Percentiles rank a stretch among this genome's conserved stretches.
These are phyloP conservation scores for Tauraco hartlaubi DNA, from an alignment of 2,797 vertebrate species.

Conservation along the genomic window DNA sequence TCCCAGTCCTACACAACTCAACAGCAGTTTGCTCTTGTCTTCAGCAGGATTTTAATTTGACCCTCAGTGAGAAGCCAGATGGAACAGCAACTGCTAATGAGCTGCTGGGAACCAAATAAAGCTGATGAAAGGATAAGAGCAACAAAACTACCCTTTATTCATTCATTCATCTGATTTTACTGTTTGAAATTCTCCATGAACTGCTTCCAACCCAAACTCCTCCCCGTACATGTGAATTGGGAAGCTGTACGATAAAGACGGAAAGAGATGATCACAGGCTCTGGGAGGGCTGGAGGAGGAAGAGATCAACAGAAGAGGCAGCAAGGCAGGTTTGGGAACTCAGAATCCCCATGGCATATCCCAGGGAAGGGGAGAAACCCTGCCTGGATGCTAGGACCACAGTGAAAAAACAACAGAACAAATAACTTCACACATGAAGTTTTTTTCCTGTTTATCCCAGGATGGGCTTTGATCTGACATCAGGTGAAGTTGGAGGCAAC, in stretches of 20 bases:
- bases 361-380: not conserved
- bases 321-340: not conserved
- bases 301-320: not conserved
- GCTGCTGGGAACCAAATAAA: not conserved
- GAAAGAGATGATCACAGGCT: not conserved
- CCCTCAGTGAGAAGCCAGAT: not conserved
- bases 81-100: not conserved
- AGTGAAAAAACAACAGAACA: not conserved
- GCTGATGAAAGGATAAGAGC: conserved; percentile 41
- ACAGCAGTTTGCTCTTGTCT: not conserved
- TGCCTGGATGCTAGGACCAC: not conserved
- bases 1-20: not conserved
- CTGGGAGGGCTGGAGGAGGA: not conserved
- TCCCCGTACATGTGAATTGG: not conserved
- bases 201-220: conserved; percentile 5
- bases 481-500: not conserved
- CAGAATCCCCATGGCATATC: not conserved
- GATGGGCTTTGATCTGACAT: not conserved
- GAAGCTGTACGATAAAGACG: not conserved
- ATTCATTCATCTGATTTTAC: conserved; percentile 19
- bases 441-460: not conserved
- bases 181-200: conserved; percentile 1
- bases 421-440: not conserved
- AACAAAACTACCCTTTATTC: conserved; percentile 61
- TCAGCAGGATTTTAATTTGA: not conserved